phyloP scores from a whole-genome alignment of 2,888 invertebrate species.

The Ametastegia equiseti region DNA sequence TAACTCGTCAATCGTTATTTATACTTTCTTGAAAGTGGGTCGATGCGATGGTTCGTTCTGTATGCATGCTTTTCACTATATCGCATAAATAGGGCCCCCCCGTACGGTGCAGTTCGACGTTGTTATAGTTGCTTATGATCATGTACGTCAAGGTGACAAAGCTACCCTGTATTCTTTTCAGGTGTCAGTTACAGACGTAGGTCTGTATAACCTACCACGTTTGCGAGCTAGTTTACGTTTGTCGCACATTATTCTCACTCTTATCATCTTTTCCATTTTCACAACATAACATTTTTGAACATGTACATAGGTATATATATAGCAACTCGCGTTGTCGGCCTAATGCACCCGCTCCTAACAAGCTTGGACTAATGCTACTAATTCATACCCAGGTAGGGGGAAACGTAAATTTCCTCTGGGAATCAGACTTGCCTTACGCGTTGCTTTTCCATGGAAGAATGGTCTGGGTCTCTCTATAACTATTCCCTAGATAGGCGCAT shows the following conservation, averaged over 20 bases:
- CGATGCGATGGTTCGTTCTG: background rate
- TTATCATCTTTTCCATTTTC: background rate
- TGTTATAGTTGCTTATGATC: background rate
- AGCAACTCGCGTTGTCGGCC: no score
- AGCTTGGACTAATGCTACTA: background rate
- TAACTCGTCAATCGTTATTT: conserved; percentile 43
- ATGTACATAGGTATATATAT: background rate
- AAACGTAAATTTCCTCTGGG: conserved; percentile 29
- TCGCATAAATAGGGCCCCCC: background rate
- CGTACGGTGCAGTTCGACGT: conserved; percentile 10
- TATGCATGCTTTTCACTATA: conserved; percentile 2
- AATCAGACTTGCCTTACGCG: background rate
- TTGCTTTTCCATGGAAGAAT: background rate
- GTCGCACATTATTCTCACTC: background rate
- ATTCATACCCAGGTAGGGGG: background rate
- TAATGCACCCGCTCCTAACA: no score
- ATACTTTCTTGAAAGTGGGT: conserved; percentile 30
- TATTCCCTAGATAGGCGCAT: background rate
- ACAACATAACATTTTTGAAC: background rate
- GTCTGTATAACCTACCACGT: no score
- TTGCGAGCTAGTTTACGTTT: background rate
- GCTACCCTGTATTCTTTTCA: background rate
- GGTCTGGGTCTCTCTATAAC: background rate
- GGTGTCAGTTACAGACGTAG: background rate
- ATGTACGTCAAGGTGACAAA: conserved; percentile 1